A percentile compares a stretch with the other conserved stretches of the same genome.
Evolutionary conservation across 1,140 invertebrate species (phyloP).

Genomic region (Leptonema lineaticorne): DNA sequence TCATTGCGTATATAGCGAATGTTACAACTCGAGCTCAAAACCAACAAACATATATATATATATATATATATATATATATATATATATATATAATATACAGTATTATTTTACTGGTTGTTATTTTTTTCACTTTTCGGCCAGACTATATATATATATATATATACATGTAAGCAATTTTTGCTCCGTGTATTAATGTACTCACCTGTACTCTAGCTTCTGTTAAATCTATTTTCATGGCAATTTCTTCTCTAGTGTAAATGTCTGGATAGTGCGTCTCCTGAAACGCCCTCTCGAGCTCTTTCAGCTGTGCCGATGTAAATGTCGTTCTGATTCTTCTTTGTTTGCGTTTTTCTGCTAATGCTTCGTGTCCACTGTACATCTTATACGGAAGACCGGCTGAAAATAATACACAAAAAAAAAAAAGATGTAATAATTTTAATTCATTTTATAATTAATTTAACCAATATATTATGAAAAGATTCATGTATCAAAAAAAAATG

Average conservation of each 20-base stretch:
- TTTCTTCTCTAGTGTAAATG: slow-evolving; percentile 98
- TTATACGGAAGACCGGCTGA: slow-evolving; percentile 82
- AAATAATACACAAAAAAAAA: neutral
- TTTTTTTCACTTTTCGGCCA: too few relatives aligned
- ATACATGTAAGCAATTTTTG: neutral
- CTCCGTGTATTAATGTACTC: slow-evolving; percentile 43
- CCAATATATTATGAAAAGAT: too few relatives aligned
- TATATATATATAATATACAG: neutral
- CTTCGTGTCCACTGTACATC: slow-evolving; percentile 81
- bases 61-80: neutral
- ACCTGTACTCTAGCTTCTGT: slow-evolving; percentile 99
- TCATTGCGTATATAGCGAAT: neutral
- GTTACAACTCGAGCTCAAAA: neutral
- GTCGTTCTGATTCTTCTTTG: slow-evolving; percentile 93
- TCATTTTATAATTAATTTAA: too few relatives aligned
- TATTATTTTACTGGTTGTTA: neutral
- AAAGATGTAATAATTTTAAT: too few relatives aligned
- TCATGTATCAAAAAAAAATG: too few relatives aligned
- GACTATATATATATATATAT: neutral
- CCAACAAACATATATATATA: neutral
- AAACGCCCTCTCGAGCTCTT: slow-evolving; percentile 95
- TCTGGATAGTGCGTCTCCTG: slow-evolving; percentile 98
- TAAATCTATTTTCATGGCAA: slow-evolving; percentile 96
- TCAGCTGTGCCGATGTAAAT: slow-evolving; percentile 94
- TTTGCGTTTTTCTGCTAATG: slow-evolving; percentile 86